Conservation (phyloP, 2,113 vertebrate genomes). For the Poicephalus gulielmi region DNA sequence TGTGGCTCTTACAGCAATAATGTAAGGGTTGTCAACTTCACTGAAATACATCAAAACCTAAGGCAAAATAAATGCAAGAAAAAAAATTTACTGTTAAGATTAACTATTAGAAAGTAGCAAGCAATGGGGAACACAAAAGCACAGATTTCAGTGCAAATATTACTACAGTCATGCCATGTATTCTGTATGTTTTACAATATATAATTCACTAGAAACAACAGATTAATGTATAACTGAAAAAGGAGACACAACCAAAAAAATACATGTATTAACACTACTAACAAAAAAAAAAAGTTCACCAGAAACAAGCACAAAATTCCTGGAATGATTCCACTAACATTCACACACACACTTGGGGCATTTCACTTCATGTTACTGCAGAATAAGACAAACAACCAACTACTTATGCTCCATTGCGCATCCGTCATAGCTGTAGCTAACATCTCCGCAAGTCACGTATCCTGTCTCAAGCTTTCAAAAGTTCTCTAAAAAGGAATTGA, state of each 20-base stretch:
- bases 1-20: not conserved
- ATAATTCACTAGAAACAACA: not conserved
- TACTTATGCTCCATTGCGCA: not conserved
- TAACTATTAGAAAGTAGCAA: not conserved
- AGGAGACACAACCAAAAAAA: not conserved
- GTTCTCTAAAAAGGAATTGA: not conserved
- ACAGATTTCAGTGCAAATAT: not conserved
- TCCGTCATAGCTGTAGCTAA: not conserved
- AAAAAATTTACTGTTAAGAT: not conserved
- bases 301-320: not conserved
- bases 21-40: constrained; percentile 13
- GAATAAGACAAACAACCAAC: not conserved
- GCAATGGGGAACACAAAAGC: not conserved
- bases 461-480: not conserved
- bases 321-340: not conserved
- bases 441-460: not conserved
- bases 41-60: constrained; percentile 10
- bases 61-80: constrained; percentile 29
- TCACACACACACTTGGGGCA: not conserved
- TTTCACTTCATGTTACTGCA: not conserved
- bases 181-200: not conserved
- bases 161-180: not conserved
- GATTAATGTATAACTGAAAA: not conserved
- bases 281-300: not conserved
- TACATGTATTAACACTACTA: not conserved